These are phyloP conservation scores for Bimastos eiseni DNA, from an alignment of 2,888 invertebrate species.

Conservation along the genomic window DNA sequence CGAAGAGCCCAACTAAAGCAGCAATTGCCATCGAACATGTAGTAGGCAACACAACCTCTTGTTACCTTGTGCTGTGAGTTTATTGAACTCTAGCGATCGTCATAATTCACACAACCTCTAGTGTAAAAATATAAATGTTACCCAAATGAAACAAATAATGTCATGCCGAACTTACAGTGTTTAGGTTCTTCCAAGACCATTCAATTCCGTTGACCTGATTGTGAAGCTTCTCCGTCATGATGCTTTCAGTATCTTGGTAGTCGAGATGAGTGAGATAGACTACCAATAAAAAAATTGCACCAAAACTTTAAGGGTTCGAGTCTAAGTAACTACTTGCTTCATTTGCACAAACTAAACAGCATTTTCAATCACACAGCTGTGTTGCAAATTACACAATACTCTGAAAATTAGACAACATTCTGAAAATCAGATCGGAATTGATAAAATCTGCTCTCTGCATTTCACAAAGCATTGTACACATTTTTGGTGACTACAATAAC, in stretches of 20 bases:
- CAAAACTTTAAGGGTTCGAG: background rate
- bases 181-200: conserved; percentile 99
- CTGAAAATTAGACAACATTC: background rate
- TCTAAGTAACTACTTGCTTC: background rate
- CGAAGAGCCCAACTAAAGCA: background rate
- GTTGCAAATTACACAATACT: background rate
- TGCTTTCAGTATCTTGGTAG: conserved; percentile 93
- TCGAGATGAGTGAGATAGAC: conserved; percentile 98
- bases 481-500: background rate
- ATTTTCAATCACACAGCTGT: background rate
- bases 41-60: background rate
- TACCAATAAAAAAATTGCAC: conserved; percentile 49
- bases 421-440: background rate
- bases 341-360: background rate
- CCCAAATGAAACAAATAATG: background rate
- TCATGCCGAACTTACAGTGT: conserved; percentile 69
- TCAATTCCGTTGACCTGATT: conserved; percentile 97
- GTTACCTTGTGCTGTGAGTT: too few relatives aligned
- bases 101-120: too few relatives aligned
- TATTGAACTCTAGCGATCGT: too few relatives aligned
- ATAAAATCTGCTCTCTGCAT: background rate
- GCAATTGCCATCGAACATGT: background rate
- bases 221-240: conserved; percentile 97
- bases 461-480: background rate
- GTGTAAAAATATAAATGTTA: background rate